Evolutionary conservation across 2,113 vertebrate species (phyloP).

Genomic region (Neodontobutis hainanensis): DNA sequence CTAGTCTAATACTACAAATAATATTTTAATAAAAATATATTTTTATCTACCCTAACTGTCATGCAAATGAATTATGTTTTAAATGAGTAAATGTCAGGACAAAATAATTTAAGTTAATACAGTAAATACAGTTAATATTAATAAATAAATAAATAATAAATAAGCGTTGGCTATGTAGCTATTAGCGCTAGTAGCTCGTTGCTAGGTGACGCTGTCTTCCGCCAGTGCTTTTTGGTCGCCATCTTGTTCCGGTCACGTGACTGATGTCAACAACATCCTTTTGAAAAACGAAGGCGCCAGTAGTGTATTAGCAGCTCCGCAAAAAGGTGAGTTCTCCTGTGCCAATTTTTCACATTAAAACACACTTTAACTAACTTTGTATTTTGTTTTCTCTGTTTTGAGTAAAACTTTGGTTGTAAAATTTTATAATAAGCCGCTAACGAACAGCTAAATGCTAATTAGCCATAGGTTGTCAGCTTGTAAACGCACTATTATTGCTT

Average conservation of each 20-base stretch:
- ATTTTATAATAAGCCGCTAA: neutral
- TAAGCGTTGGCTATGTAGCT: too few species aligned
- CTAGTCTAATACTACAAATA: too few species aligned
- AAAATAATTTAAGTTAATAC: too few species aligned
- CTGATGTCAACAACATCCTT: slow-evolving; percentile 22
- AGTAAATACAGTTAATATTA: too few species aligned
- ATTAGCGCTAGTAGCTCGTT: neutral
- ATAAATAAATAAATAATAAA: too few species aligned
- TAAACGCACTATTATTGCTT: neutral
- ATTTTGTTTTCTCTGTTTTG: neutral
- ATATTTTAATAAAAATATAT: too few species aligned
- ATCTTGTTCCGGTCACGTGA: slow-evolving; percentile 26
- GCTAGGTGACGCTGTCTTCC: slow-evolving; percentile 9
- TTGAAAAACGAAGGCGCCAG: slow-evolving; percentile 47
- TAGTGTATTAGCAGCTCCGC: neutral
- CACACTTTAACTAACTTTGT: fast-evolving
- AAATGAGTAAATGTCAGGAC: too few species aligned
- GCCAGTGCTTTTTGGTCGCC: fast-evolving
- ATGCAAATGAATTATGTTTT: too few species aligned
- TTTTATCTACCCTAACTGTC: too few species aligned
- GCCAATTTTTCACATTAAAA: too few species aligned
- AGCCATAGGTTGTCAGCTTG: neutral
- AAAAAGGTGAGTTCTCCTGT: slow-evolving; percentile 5
- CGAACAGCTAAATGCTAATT: neutral
- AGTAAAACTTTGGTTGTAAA: neutral